These are phyloP conservation scores for Tor tambroides DNA, from an alignment of 2,113 vertebrate genomes.

Conservation along the genomic window DNA sequence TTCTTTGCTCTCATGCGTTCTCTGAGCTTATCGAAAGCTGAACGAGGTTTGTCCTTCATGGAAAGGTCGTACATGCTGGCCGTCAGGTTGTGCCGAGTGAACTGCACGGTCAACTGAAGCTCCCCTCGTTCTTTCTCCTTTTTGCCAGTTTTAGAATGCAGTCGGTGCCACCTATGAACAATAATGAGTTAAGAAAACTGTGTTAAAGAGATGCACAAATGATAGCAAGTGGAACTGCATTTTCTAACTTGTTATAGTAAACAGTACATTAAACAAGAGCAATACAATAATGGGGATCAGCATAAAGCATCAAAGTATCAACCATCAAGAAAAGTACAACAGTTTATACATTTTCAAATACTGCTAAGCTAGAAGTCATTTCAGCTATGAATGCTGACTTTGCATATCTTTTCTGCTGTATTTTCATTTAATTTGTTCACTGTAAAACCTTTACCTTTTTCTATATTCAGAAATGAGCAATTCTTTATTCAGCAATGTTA, in stretches of 20 bases:
- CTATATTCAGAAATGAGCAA: no score
- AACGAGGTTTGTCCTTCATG: constrained; percentile 87
- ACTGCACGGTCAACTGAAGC: constrained; percentile 89
- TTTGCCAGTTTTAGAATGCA: constrained; percentile 92
- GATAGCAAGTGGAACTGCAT: not conserved
- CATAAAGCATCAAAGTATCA: not conserved
- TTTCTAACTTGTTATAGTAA: not conserved
- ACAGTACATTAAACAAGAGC: not conserved
- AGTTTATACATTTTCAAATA: not conserved
- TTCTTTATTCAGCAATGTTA: not conserved
- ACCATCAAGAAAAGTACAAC: not conserved
- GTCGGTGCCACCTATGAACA: constrained; percentile 86
- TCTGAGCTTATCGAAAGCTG: constrained; percentile 89
- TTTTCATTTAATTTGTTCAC: not conserved
- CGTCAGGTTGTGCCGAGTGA: constrained; percentile 88
- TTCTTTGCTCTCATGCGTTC: constrained; percentile 90
- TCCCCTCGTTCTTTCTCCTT: constrained; percentile 97
- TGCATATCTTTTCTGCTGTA: not conserved
- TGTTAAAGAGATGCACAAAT: constrained; percentile 23
- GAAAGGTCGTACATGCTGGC: constrained; percentile 99
- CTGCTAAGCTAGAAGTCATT: not conserved
- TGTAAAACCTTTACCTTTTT: not conserved
- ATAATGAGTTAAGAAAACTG: not conserved
- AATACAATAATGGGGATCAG: not conserved
- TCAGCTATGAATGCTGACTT: not conserved